Percentiles rank a stretch among this genome's conserved stretches.
These are phyloP conservation scores for Caenorhabditis sp. DNA, from an alignment of 2,888 invertebrate genomes.

Conservation along the genomic window DNA sequence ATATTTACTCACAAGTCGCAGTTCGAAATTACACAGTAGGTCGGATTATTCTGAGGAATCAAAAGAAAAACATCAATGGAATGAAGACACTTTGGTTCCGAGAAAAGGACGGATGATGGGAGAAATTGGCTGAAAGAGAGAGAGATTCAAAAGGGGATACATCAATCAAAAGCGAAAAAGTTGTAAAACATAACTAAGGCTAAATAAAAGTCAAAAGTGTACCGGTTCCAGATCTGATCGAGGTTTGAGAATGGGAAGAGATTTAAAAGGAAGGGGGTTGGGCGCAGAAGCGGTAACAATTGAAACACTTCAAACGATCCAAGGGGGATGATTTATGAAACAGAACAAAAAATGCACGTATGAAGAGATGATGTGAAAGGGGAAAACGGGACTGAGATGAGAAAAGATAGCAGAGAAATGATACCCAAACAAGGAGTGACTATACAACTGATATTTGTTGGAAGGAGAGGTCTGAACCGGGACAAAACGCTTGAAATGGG, in stretches of 20 bases:
- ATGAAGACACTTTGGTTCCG: too few species aligned
- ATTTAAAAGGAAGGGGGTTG: constrained; percentile 14
- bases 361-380: constrained; percentile 17
- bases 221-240: constrained; percentile 49
- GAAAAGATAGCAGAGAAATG: constrained; percentile 7
- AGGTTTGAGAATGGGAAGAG: constrained; percentile 44
- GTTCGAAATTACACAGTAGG: too few species aligned
- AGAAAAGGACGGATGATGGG: too few species aligned
- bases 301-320: constrained; percentile 11
- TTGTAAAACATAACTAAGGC: constrained; percentile 9
- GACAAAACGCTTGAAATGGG: constrained; percentile 6
- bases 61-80: too few species aligned
- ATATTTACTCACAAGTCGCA: too few species aligned
- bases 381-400: not conserved
- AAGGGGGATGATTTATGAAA: not conserved
- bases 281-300: constrained; percentile 6
- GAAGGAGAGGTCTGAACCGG: constrained; percentile 13
- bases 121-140: not conserved
- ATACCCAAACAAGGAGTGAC: constrained; percentile 2
- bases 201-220: constrained; percentile 9
- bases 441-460: not conserved
- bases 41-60: too few species aligned
- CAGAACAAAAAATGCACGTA: constrained; percentile 31
- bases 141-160: constrained; percentile 4
- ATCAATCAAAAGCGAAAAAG: not conserved